Base-by-base conservation (phyloP, 2,888 invertebrate species). In the Luffia ferchaultella region DNA sequence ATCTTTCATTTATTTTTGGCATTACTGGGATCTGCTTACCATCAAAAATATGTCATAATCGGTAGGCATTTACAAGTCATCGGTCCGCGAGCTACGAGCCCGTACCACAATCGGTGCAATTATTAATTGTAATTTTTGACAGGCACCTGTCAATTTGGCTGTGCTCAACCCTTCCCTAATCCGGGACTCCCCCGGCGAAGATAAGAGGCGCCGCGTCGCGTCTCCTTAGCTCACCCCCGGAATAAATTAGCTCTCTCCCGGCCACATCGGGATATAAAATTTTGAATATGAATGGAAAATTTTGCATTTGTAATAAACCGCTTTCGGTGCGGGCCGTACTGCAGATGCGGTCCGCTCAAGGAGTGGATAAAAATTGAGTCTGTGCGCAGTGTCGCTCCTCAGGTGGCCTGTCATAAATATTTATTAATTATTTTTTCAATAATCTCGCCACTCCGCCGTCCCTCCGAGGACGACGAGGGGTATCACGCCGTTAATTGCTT, bases 271-370 rank as follows among this genome's bases (percentile, higher is more conserved):
- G 90, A 90, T 91, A 91, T 91, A 91, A 91, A 91, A 91, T 91
- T 91, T 91, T 91, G 91, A 91, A 91, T 91, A 91, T 91, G 91
- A 91, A 91, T 91, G 90, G 90, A 87, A 88, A 89, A 90, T 91
- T 91, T 91, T 90, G 90, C 91, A 91, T 91, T 87, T 87, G 87
- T 90, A 90, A 91, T 91, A 89, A 91, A 90, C 86, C 87, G 86
- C 86, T 86, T 86, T 79, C 72, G 73, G 67, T 67, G 71, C 76
- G 67, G 83, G 80, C 75, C 80, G 77, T 66, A 51, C 45, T 73
- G 74, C 82, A 78, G 80, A 79, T 80, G 79, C 70, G 78, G 70
- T 71, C 19, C 49, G 50, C 71, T 67, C 63, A 62, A 68, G 69
- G 55, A 73, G 68, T 74, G 76, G 74, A 76, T 78, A 79, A 78